These are phyloP conservation scores for Myrmecophaga tridactyla DNA, from an alignment of 2,113 vertebrate genomes.

Conservation along the genomic window DNA sequence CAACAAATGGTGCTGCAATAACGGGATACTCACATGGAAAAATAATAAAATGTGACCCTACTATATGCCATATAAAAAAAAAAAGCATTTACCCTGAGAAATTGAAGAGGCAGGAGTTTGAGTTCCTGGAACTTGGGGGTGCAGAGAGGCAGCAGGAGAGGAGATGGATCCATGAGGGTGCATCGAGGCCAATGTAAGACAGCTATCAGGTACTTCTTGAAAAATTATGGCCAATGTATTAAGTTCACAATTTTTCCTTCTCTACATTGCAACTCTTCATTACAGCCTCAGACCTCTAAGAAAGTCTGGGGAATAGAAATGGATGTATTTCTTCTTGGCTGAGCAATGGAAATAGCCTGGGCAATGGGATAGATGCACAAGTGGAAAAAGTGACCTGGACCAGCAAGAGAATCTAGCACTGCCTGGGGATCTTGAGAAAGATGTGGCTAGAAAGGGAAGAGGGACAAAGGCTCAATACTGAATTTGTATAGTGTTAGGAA, in stretches of 20 bases:
- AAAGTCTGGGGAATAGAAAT: neutral
- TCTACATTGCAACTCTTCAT: neutral
- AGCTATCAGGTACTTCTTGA: neutral
- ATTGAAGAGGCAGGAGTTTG: neutral
- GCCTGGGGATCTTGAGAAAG: neutral
- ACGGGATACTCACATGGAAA: too few species aligned
- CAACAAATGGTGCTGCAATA: too few species aligned
- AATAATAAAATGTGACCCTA: too few species aligned
- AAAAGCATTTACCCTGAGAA: too few species aligned
- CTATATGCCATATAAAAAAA: too few species aligned
- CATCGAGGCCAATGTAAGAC: neutral
- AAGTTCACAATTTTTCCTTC: neutral
- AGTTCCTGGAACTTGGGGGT: neutral
- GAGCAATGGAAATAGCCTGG: neutral
- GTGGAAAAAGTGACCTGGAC: neutral
- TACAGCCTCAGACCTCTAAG: neutral
- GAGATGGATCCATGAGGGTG: neutral
- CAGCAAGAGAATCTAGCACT: neutral
- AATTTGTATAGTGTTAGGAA: neutral
- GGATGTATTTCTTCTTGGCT: neutral
- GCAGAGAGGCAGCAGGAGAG: neutral
- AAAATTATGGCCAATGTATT: neutral
- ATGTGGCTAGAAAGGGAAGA: neutral
- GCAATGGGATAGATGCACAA: neutral
- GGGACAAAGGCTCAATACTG: neutral